Base-by-base conservation (phyloP, 2,113 vertebrate genomes). In the Xenotilapia caudafasciata region DNA sequence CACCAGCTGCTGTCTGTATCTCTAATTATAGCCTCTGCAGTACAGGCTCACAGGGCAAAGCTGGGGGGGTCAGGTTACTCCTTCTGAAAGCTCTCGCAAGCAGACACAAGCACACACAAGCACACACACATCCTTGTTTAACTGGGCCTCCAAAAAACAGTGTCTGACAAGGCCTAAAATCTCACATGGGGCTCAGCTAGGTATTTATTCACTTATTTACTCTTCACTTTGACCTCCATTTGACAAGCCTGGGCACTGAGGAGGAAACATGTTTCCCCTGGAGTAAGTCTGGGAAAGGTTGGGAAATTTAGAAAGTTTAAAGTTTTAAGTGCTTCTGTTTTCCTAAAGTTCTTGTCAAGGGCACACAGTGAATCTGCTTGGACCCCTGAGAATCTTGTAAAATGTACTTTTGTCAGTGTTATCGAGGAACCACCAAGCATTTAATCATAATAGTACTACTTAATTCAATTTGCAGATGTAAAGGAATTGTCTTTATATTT, bases 1-100 rank as follows among this genome's bases (percentile, higher is more conserved):
- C 90, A 89, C 92, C 92, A 94, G 95, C 94, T 95, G 95, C 91
- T 92, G 90, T 93, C 93, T 86, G 87, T 83, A 65, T 82, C 87
- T 91, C 94, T 95, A 95, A 94, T 93, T 96, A 94, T 96, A 96
- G 91, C 91, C 82, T 85, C 53, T 83, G 84, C 87, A 73, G 92
- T 5, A 65, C 88, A 85, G 94, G 90, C 94, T 93, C 92, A 85
- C 93, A 92, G 90, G 95, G 92, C 91, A 80, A 77, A 85, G 81
- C 91, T 87, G 89, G 33, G 89, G 68, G 90, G 94, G 89, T 94
- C 93, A 94, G 92, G 93, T 96, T 95, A 91, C 95, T 85, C 40
- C 83, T 89, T 90, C 90, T 80, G 82, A 83, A 56, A 28, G 83
- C 38, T 82, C 88, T 38, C 62, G 4, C 51, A 19, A 70, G 82